These are phyloP conservation scores for Chesias legatella DNA, from an alignment of 2,888 invertebrate genomes.

Conservation along the genomic window DNA sequence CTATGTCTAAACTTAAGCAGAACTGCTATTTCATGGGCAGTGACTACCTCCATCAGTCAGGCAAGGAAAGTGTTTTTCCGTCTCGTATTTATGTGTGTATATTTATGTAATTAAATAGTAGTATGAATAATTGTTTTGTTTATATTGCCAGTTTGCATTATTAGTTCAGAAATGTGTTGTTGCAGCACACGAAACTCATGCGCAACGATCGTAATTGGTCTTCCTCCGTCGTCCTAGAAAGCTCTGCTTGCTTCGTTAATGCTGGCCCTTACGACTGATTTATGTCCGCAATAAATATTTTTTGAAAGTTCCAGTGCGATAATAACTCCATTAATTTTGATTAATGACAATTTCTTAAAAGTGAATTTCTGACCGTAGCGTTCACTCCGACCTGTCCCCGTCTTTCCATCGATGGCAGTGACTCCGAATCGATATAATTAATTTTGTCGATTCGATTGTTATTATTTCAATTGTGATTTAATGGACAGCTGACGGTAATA, in stretches of 20 bases:
- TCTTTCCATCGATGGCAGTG: constrained; percentile 51
- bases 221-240: constrained; percentile 71
- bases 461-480: constrained; percentile 50
- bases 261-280: constrained; percentile 78
- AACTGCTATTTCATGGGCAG: no score
- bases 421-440: constrained; percentile 65
- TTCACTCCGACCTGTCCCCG: constrained; percentile 40
- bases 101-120: no score
- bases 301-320: constrained; percentile 78
- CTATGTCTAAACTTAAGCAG: no score
- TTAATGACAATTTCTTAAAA: constrained; percentile 78
- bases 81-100: no score
- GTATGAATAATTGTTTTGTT: no score
- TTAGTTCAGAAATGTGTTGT: constrained; percentile 15
- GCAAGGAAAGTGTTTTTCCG: no score
- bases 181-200: constrained; percentile 8
- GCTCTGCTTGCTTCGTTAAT: constrained; percentile 68
- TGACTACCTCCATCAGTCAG: no score
- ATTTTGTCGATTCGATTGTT: constrained; percentile 62
- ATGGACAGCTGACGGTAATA: constrained; percentile 25
- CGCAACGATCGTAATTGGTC: constrained; percentile 43
- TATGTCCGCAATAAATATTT: constrained; percentile 76
- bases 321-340: constrained; percentile 81
- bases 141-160: background rate
- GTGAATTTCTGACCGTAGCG: constrained; percentile 56